Conservation (phyloP, 2,888 invertebrate species). For the Noctuana brunneofusca region DNA sequence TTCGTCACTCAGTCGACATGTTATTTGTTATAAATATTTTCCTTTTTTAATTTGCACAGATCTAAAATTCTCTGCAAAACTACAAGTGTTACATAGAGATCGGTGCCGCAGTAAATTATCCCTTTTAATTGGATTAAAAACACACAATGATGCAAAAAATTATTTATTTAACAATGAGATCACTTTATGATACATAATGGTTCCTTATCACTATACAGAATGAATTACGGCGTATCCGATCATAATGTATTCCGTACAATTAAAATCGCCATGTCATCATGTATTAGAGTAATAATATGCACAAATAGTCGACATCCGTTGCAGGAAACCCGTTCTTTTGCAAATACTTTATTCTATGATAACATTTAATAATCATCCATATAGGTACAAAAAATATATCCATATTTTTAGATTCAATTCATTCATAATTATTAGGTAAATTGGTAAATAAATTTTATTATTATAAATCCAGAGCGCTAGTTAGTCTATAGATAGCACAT, state of each 20-base stretch:
- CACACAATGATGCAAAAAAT: constrained; percentile 25
- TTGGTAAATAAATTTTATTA: too few relatives aligned
- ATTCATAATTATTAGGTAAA: constrained; percentile 3
- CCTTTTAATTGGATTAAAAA: constrained; percentile 16
- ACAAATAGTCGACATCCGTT: constrained; percentile 53
- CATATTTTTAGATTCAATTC: background rate
- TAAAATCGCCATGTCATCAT: constrained; percentile 37
- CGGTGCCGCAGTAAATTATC: background rate
- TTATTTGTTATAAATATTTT: too few relatives aligned
- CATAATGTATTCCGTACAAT: constrained; percentile 31
- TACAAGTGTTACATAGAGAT: constrained; percentile 6
- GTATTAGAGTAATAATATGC: constrained; percentile 43
- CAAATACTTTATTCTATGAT: constrained; percentile 27
- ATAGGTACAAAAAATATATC: too few relatives aligned
- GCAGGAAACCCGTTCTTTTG: constrained; percentile 43
- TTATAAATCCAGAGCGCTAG: too few relatives aligned
- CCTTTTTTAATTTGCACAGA: too few relatives aligned
- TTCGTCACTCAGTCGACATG: too few relatives aligned
- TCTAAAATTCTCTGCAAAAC: background rate
- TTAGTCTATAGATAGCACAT: too few relatives aligned
- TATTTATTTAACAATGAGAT: constrained; percentile 26
- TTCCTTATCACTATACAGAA: constrained; percentile 21
- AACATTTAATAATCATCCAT: constrained; percentile 35
- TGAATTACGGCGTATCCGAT: constrained; percentile 3
- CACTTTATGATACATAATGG: constrained; percentile 31